Conservation (phyloP, 1,140 invertebrate genomes). For the Hetaerina americana region DNA sequence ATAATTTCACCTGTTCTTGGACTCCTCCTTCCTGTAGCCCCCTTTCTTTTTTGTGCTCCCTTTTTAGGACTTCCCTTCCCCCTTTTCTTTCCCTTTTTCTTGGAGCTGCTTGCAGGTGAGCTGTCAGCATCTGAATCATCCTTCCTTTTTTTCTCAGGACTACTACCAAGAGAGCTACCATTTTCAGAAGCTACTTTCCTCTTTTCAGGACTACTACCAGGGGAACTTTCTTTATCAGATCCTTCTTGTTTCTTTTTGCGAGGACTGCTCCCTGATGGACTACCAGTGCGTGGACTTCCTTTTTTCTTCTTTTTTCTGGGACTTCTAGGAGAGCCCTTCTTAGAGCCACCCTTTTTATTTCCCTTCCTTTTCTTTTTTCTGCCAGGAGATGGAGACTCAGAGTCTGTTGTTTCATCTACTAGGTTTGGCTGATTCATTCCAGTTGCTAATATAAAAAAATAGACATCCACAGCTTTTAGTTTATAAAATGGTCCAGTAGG, state of each 20-base stretch:
- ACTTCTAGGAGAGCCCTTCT: too few relatives aligned
- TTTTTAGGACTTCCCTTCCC: not conserved
- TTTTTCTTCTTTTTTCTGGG: conserved; percentile 13
- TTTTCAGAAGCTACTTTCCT: not conserved
- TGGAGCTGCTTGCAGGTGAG: conserved; percentile 17
- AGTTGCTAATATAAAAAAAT: too few relatives aligned
- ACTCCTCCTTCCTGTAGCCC: not conserved
- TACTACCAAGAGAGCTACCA: conserved; percentile 13
- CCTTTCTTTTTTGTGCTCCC: not conserved
- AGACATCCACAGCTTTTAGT: too few relatives aligned
- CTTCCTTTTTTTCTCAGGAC: conserved; percentile 14
- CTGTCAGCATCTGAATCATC: not conserved
- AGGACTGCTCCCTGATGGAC: conserved; percentile 4
- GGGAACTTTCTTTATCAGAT: conserved; percentile 8
- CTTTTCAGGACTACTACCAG: too few relatives aligned
- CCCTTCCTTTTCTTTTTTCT: conserved; percentile 13
- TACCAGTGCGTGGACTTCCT: conserved; percentile 6
- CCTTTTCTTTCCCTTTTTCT: conserved; percentile 13
- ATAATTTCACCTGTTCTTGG: conserved; percentile 4
- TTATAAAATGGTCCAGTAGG: too few relatives aligned
- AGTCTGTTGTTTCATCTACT: not conserved
- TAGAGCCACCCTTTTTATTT: conserved; percentile 16
- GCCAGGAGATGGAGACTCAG: not conserved
- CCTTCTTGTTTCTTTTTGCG: conserved; percentile 3
- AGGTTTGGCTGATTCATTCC: too few relatives aligned